These are phyloP conservation scores for Trichogramma evanescens DNA, from an alignment of 2,888 invertebrate genomes.

Conservation along the genomic window DNA sequence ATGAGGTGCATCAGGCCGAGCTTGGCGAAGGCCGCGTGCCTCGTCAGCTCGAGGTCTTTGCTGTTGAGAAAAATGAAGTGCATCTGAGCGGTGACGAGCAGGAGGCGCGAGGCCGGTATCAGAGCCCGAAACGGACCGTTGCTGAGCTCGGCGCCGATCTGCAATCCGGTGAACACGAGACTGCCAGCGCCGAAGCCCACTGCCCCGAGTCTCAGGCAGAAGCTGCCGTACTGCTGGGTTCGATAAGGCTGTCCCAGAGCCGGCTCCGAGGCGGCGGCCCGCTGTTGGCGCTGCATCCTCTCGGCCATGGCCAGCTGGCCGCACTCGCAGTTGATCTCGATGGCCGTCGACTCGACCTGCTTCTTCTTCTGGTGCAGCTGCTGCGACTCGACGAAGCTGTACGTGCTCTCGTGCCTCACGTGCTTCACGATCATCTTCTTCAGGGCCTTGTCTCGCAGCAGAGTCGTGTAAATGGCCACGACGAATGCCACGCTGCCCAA, in stretches of 20 bases:
- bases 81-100: slow-evolving; percentile 81
- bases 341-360: background rate
- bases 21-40: slow-evolving; percentile 66
- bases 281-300: background rate
- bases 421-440: slow-evolving; percentile 41
- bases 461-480: slow-evolving; percentile 62
- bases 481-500: slow-evolving; percentile 70
- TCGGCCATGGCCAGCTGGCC: too few relatives aligned
- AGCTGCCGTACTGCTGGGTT: slow-evolving; percentile 67
- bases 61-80: slow-evolving; percentile 91
- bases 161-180: slow-evolving; percentile 65
- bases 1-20: slow-evolving; percentile 93
- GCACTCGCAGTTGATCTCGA: background rate
- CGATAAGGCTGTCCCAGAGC: background rate
- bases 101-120: slow-evolving; percentile 73
- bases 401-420: slow-evolving; percentile 29
- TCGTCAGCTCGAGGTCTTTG: slow-evolving; percentile 62
- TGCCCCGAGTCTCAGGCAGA: slow-evolving; percentile 78
- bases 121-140: slow-evolving; percentile 54
- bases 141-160: slow-evolving; percentile 53
- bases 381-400: slow-evolving; percentile 5
- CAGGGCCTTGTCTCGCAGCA: slow-evolving; percentile 60
- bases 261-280: too few relatives aligned
- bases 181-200: slow-evolving; percentile 54
- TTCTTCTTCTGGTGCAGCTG: too few relatives aligned